Percentiles rank a stretch among this genome's conserved stretches.
Evolutionary conservation across 1,140 invertebrate genomes (phyloP).

Genomic region (Pachypeltis micranthus): DNA sequence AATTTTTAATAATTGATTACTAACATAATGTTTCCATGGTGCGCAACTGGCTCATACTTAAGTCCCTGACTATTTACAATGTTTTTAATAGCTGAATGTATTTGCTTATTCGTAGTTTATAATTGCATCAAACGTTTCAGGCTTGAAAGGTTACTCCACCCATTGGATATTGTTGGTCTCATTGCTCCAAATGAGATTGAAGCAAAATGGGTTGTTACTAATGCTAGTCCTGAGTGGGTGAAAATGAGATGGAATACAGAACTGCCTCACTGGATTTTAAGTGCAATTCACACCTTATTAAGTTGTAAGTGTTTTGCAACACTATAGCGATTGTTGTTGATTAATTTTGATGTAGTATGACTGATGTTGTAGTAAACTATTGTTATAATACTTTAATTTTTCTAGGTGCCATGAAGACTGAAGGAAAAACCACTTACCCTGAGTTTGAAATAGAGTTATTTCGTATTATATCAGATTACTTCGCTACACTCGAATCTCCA

Average conservation of each 20-base stretch:
- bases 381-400: too few species aligned
- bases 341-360: too few species aligned
- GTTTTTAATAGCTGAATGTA: too few species aligned
- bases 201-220: conserved; percentile 20
- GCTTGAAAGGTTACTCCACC: too few species aligned
- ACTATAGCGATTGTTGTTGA: conserved; percentile 20
- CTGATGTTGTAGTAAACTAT: too few species aligned
- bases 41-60: too few species aligned
- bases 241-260: conserved; percentile 19
- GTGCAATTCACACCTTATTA: conserved; percentile 17
- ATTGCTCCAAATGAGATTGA: conserved; percentile 8
- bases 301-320: conserved; percentile 19
- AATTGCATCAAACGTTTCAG: too few species aligned
- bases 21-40: too few species aligned
- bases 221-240: conserved; percentile 17
- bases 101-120: too few species aligned
- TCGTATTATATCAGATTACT: conserved; percentile 19
- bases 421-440: conserved; percentile 14
- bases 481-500: conserved; percentile 14
- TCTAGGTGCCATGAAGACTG: conserved; percentile 18
- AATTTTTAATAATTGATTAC: too few species aligned
- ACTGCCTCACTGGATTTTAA: conserved; percentile 18
- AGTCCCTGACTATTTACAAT: too few species aligned
- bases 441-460: conserved; percentile 20
- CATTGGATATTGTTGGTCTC: background rate